A percentile compares a stretch with the other conserved stretches of the same genome.
Evolutionary conservation across 2,797 vertebrate genomes (phyloP).

Genomic region (Pelobates cultripes): DNA sequence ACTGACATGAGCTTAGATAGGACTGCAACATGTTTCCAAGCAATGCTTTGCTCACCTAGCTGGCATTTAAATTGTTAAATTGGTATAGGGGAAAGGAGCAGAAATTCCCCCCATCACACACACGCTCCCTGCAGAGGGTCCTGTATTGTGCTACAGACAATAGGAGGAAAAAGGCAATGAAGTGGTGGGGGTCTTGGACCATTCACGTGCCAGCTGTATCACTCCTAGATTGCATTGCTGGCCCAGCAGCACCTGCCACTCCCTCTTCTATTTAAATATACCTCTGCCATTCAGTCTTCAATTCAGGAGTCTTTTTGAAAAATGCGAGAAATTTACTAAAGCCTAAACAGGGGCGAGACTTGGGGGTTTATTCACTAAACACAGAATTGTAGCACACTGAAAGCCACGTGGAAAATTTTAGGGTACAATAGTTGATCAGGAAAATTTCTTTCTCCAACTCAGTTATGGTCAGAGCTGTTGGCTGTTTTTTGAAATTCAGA

Average conservation of each 20-base stretch:
- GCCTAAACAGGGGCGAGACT: too few species aligned
- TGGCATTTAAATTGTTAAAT: neutral
- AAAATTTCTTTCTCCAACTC: too few species aligned
- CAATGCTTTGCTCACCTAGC: neutral
- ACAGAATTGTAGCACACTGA: too few species aligned
- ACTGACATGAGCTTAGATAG: too few species aligned
- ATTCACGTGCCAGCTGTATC: conserved; percentile 14
- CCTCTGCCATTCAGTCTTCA: neutral
- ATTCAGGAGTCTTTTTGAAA: neutral
- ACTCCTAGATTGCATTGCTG: neutral
- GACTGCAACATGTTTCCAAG: too few species aligned
- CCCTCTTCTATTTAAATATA: neutral
- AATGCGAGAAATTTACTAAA: neutral
- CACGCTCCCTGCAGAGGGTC: conserved; percentile 1
- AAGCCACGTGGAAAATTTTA: too few species aligned
- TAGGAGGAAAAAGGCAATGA: neutral
- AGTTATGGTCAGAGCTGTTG: too few species aligned
- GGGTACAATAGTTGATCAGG: too few species aligned
- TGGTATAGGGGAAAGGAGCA: neutral
- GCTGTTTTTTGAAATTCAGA: too few species aligned
- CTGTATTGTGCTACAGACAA: conserved; percentile 5
- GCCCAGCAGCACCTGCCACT: conserved; percentile 12
- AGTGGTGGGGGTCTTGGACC: neutral
- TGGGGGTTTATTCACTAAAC: too few species aligned
- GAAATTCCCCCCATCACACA: neutral